phyloP scores from a whole-genome alignment of 2,797 vertebrate species.

The Amphiprion clarkii region DNA sequence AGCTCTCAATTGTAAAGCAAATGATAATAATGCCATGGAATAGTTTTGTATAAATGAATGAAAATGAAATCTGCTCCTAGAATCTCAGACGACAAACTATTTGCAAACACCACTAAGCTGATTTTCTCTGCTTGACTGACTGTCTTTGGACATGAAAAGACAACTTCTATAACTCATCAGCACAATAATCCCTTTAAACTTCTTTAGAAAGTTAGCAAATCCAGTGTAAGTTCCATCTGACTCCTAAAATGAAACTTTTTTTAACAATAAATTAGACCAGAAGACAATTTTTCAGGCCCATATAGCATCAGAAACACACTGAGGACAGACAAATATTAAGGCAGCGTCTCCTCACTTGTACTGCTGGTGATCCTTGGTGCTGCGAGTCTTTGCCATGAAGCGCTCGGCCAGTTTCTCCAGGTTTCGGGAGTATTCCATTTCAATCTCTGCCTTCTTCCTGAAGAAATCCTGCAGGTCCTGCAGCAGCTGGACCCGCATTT shows the following conservation, averaged over 20 bases:
- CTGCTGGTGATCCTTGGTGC: conserved; percentile 98
- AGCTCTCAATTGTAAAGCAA: no score
- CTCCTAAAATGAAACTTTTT: background rate
- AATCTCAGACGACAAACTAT: no score
- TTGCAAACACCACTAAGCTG: no score
- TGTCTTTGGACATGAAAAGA: background rate
- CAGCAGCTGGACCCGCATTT: conserved; percentile 97
- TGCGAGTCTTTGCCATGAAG: conserved; percentile 99
- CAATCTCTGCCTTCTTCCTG: conserved; percentile 98
- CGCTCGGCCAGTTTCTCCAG: conserved; percentile 97
- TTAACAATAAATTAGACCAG: background rate
- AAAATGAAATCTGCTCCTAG: no score
- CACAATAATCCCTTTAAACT: background rate
- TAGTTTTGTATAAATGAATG: no score
- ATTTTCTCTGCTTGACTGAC: no score
- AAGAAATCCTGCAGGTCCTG: conserved; percentile 99
- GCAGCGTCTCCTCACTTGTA: conserved; percentile 90
- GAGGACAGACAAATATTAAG: background rate
- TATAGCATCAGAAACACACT: background rate
- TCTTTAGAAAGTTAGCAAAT: background rate
- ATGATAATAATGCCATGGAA: no score
- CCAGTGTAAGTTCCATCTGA: no score
- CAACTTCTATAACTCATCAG: background rate
- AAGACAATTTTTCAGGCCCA: background rate
- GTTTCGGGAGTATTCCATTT: conserved; percentile 98